Evolutionary conservation across 2,113 vertebrate species (phyloP).

Genomic region (Rynchops niger): DNA sequence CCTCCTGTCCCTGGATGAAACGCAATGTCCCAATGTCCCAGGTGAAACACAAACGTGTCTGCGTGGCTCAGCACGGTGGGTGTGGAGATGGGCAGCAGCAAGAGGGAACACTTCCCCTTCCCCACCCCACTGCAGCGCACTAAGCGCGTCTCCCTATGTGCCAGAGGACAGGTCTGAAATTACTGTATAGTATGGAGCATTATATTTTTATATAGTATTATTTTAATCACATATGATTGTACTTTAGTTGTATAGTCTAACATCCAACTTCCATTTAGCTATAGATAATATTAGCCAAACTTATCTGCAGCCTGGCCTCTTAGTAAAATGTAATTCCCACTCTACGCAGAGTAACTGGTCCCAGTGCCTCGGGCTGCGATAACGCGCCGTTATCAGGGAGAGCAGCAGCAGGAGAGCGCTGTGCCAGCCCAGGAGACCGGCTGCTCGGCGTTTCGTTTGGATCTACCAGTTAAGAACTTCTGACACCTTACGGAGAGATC

Average conservation of each 20-base stretch:
- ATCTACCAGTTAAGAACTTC: not conserved
- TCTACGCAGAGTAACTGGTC: fast-evolving
- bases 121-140: fast-evolving
- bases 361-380: fast-evolving
- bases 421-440: not conserved
- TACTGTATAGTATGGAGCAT: not conserved
- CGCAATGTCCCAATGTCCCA: not conserved
- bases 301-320: not conserved
- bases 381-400: fast-evolving
- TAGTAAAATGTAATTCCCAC: fast-evolving
- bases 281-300: not conserved
- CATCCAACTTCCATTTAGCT: not conserved
- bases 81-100: fast-evolving
- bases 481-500: not conserved
- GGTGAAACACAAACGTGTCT: fast-evolving
- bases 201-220: not conserved
- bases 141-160: too few relatives aligned
- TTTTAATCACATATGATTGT: not conserved
- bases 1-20: not conserved
- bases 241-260: not conserved
- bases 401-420: fast-evolving
- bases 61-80: fast-evolving
- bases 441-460: not conserved
- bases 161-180: too few relatives aligned
- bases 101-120: not conserved